phyloP scores from a whole-genome alignment of 2,797 vertebrate genomes.

The Poliocrania exsul region DNA sequence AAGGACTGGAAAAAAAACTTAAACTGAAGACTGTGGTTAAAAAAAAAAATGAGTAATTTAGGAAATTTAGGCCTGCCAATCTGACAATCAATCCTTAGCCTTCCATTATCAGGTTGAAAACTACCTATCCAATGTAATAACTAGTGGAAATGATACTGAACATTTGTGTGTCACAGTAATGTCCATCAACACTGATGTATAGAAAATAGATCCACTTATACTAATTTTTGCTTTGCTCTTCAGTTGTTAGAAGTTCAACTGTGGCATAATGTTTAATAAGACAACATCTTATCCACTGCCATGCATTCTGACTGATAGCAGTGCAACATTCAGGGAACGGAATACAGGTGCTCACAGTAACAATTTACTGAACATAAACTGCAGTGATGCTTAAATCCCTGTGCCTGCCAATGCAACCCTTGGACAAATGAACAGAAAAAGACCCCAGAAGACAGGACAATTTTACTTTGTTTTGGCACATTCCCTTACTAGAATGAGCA shows the following conservation, averaged over 20 bases:
- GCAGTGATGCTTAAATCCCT: neutral
- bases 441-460: neutral
- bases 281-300: neutral
- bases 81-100: neutral
- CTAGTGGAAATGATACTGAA: accelerated
- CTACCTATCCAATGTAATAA: neutral
- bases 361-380: neutral
- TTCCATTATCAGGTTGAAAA: neutral
- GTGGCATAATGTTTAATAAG: neutral
- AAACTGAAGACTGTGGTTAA: neutral
- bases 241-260: neutral
- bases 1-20: neutral
- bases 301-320: neutral
- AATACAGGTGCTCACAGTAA: neutral
- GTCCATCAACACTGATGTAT: neutral
- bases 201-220: neutral
- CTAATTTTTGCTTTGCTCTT: neutral
- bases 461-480: neutral
- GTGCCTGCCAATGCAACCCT: neutral
- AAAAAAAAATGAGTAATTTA: neutral
- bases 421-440: neutral
- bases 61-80: neutral
- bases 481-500: neutral
- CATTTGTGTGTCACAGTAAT: neutral
- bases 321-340: neutral